Percentiles rank a stretch among this genome's conserved stretches.
phyloP scores from a whole-genome alignment of 2,888 invertebrate genomes.

The Polydesmus complanatus region DNA sequence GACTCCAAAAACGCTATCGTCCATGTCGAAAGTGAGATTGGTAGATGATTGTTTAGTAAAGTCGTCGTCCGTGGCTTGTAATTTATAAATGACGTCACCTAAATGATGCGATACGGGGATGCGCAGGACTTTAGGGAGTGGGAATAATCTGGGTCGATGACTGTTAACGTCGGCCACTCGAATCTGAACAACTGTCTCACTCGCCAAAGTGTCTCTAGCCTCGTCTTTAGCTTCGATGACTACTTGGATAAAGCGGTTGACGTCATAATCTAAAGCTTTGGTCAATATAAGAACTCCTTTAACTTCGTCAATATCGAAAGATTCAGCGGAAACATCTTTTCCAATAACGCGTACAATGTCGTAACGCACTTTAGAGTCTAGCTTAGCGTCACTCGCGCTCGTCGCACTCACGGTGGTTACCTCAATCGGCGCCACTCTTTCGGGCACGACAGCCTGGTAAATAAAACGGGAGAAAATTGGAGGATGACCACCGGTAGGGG shows the following conservation, averaged over 20 bases:
- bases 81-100: constrained; percentile 23
- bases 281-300: constrained; percentile 22
- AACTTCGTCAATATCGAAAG: constrained; percentile 23
- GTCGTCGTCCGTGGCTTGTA: constrained; percentile 24
- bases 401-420: constrained; percentile 20
- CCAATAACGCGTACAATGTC: constrained; percentile 20
- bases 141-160: constrained; percentile 24
- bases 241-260: constrained; percentile 23
- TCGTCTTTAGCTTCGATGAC: constrained; percentile 24
- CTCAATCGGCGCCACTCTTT: constrained; percentile 22
- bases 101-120: constrained; percentile 23
- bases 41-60: constrained; percentile 18
- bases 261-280: constrained; percentile 23
- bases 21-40: constrained; percentile 21
- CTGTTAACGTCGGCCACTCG: constrained; percentile 25
- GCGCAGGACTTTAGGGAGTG: constrained; percentile 23
- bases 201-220: constrained; percentile 17
- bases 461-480: constrained; percentile 25
- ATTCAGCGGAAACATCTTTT: constrained; percentile 13
- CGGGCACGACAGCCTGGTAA: constrained; percentile 24
- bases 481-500: constrained; percentile 22
- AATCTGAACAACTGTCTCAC: constrained; percentile 16
- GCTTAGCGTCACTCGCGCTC: constrained; percentile 23
- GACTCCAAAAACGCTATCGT: constrained; percentile 22
- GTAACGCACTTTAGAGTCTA: constrained; percentile 22